phyloP scores from a whole-genome alignment of 2,113 vertebrate species.

The Balaeniceps rex region DNA sequence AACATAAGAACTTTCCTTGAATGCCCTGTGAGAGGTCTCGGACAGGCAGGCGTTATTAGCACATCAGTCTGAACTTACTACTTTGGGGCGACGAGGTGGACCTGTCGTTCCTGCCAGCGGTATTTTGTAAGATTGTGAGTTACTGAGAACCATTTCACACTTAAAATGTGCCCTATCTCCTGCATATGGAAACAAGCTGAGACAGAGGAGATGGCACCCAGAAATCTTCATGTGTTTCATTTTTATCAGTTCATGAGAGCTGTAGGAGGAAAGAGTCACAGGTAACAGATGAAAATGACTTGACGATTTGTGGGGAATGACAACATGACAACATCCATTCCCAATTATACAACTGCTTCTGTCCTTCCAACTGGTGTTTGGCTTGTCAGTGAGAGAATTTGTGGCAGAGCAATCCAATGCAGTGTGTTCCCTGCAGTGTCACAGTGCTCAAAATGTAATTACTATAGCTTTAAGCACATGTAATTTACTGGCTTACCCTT shows the following conservation, averaged over 20 bases:
- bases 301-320: not conserved
- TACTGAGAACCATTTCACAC: not conserved
- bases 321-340: not conserved
- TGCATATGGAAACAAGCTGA: not conserved
- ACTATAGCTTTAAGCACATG: not conserved
- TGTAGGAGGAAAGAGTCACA: not conserved
- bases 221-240: not conserved
- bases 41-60: not conserved
- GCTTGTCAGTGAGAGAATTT: not conserved
- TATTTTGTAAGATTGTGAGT: not conserved
- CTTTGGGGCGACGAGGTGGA: too few species aligned
- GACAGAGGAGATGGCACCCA: not conserved
- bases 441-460: not conserved
- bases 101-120: not conserved
- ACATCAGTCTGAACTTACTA: not conserved
- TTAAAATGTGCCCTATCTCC: not conserved
- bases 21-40: not conserved
- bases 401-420: not conserved
- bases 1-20: not conserved
- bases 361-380: not conserved
- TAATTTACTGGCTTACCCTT: not conserved
- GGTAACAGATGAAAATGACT: not conserved
- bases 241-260: not conserved
- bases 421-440: rapidly evolving
- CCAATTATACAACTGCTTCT: not conserved